phyloP scores from a whole-genome alignment of 2,797 vertebrate species.

The Eulemur mongoz region DNA sequence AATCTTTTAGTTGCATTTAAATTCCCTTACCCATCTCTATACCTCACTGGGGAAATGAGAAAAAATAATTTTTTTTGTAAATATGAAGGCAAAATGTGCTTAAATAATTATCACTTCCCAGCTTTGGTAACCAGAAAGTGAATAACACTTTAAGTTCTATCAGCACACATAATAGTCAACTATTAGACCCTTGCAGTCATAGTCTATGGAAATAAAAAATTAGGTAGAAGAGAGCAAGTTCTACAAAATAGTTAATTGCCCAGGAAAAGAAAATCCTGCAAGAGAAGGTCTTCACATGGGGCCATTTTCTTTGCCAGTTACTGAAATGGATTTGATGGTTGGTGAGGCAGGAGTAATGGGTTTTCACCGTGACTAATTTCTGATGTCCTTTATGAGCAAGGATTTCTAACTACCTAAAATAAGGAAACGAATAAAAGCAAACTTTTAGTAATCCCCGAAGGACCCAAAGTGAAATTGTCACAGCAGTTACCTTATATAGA shows the following conservation, averaged over 20 bases:
- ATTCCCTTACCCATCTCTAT: background rate
- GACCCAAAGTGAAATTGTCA: background rate
- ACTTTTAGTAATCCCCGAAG: slow-evolving; percentile 55
- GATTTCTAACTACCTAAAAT: slow-evolving; percentile 35
- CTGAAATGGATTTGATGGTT: background rate
- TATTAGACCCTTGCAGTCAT: background rate
- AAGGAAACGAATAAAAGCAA: slow-evolving; percentile 63
- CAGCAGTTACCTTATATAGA: background rate
- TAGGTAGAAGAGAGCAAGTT: background rate
- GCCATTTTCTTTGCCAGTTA: background rate
- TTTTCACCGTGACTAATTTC: slow-evolving; percentile 42
- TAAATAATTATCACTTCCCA: background rate
- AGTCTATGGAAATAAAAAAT: background rate
- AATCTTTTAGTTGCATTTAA: background rate
- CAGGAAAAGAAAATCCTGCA: background rate
- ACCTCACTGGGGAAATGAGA: background rate
- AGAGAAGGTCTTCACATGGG: background rate
- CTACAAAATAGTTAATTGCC: slow-evolving; percentile 12
- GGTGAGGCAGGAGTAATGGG: background rate
- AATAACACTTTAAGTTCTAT: background rate
- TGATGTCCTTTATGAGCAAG: slow-evolving; percentile 36
- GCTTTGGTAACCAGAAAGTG: background rate
- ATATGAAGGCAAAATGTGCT: background rate
- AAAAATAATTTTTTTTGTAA: background rate
- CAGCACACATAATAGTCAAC: background rate